Evolutionary conservation across 1,140 invertebrate genomes (phyloP), one percentile per base, ranked within the genome.

Genomic region (Ericerus pela): DNA sequence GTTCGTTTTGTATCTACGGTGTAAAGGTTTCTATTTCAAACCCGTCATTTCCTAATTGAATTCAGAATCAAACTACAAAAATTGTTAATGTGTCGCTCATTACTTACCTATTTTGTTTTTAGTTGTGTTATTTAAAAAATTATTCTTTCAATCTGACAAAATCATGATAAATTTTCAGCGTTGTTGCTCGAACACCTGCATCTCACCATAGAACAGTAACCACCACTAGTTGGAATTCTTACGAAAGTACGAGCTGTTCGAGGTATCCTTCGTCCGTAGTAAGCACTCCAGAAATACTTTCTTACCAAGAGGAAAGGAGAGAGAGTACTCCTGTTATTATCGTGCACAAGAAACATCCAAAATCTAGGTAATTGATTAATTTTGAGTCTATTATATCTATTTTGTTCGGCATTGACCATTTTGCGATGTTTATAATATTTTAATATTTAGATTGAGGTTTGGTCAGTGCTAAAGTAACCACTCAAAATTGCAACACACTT

Each of bases 321-420:
- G 64, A 66, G 31, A 54, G 62, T n/a, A 55, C 63, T 8, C 57
- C 62, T 12, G 57, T 60, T 24, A 57, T 64, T 14, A 59, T 61
- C n/a, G 57, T 65, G 29, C 62, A 65, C 53, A 68, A 68, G 62
- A 70, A 72, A 67, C 70, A 72, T 53, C 68, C 69, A 41, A 75
- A 75, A 66, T 75, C 73, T 27, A 68, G 73, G 63, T 75, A 58
- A 60, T 53, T 55, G 52, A 30, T 30, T 11, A n/a, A 11, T 52
- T 6, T 55, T 55, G 4, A 51, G 18, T 55, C 28, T 54, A n/a
- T 10, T 36, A 5, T 33, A 33, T n/a, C 29, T 54, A 24, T 54
- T 16, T 26, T 22, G 11, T 26, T 55, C 8, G 14, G 29, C 54
- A 29, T n/a, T 22, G 43, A 6, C 2, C 8, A 1, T 24, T 52